phyloP scores from a whole-genome alignment of 2,113 vertebrate genomes.

The Myotis yumanensis region DNA sequence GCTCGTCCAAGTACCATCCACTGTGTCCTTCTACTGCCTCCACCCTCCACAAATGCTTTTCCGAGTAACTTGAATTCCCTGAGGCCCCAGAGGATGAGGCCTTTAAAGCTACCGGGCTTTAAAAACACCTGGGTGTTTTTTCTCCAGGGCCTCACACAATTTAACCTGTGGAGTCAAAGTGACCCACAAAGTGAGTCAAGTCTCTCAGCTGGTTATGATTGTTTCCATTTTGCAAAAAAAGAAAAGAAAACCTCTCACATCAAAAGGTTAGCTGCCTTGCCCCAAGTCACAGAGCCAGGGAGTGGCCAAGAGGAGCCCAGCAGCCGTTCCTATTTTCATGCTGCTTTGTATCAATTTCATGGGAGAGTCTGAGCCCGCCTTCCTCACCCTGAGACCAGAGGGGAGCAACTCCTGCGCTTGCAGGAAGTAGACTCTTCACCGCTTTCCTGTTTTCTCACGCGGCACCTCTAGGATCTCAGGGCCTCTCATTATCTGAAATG shows the following conservation, averaged over 20 bases:
- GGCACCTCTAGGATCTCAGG: neutral
- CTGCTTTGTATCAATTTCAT: neutral
- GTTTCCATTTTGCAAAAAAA: neutral
- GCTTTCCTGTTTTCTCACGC: neutral
- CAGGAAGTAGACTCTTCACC: neutral
- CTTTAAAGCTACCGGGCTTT: too few species aligned
- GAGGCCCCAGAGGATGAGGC: neutral
- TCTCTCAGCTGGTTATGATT: neutral
- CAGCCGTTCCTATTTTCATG: neutral
- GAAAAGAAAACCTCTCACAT: neutral
- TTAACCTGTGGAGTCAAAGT: neutral
- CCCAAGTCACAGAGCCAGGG: neutral
- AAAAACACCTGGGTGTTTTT: neutral
- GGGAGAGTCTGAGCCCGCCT: neutral
- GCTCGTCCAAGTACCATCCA: neutral
- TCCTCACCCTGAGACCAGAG: neutral
- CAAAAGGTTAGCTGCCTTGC: neutral
- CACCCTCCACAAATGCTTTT: neutral
- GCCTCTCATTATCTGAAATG: slow-evolving; percentile 63
- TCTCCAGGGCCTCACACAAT: neutral
- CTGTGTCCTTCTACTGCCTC: neutral
- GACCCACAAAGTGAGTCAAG: neutral
- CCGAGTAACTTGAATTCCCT: neutral
- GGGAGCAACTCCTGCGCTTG: neutral
- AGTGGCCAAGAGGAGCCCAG: neutral